Evolutionary conservation across 2,113 vertebrate genomes (phyloP), one percentile per base, ranked within the genome.

Genomic region (Percopsis transmontana): DNA sequence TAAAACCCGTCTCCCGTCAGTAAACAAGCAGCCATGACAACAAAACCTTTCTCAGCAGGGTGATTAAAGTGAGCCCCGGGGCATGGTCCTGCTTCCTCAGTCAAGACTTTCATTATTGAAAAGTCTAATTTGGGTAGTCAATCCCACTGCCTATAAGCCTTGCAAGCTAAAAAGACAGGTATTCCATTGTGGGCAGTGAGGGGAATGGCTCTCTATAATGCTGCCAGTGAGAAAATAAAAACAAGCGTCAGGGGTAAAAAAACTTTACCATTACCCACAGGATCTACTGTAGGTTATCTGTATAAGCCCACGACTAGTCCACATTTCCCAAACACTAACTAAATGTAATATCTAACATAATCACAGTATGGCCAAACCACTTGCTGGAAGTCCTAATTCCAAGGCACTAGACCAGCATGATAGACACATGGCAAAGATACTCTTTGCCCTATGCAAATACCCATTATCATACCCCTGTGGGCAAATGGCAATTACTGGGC

Each of bases 401-500:
- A 82, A 41, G 38, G 76, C 72, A 66, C 50, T 61, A 33, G 56
- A 20, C 45, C 79, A 79, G 42, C 16, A 52, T 58, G 80, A 77
- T 83, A 82, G 54, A 79, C 73, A 70, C 83, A 66, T 67, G 58
- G 75, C 58, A 83, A 66, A 70, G 70, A 69, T 13, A 68, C 53
- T 73, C 66, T 86, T 72, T 81, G 69, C 84, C 61, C 50, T 79
- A 72, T 84, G 76, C 83, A 88, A 81, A 84, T 72, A 80, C 58
- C 70, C 77, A 87, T 89, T 88, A 87, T 74, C 80, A 77, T 74
- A 85, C 68, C 77, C 85, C 84, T 82, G 70, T 74, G 82, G 83
- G 89, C 80, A 78, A 87, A 85, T 83, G 78, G 73, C 88, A 91
- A 87, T 88, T 90, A 91, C 88, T 65, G 73, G 80, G 76, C 86